phyloP scores from a whole-genome alignment of 92 coral and sea anemone species.

The Plumapathes pennacea region DNA sequence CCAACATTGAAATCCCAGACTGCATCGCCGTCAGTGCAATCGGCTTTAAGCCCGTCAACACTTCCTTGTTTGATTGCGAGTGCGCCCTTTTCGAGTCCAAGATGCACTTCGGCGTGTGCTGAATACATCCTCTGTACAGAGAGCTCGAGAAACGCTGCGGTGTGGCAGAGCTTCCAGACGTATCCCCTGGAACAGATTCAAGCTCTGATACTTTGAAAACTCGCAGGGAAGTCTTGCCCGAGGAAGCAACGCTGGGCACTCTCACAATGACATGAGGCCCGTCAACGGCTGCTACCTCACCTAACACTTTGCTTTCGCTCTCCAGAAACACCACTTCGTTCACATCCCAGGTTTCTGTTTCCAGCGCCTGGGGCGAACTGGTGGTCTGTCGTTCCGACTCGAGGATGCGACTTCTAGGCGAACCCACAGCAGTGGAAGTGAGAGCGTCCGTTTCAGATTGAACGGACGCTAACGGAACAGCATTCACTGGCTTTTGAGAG shows the following conservation, averaged over 20 bases:
- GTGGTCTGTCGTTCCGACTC: too few relatives aligned
- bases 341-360: constrained; percentile 80
- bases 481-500: not conserved
- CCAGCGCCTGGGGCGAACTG: too few relatives aligned
- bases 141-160: constrained; percentile 44
- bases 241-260: constrained; percentile 35
- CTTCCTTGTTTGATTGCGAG: constrained; percentile 33
- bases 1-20: constrained; percentile 71
- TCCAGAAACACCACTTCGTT: constrained; percentile 81
- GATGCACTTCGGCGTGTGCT: constrained; percentile 70
- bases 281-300: constrained; percentile 82
- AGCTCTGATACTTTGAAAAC: constrained; percentile 85
- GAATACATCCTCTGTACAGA: constrained; percentile 77
- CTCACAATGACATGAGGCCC: constrained; percentile 92
- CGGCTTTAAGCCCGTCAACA: constrained; percentile 65
- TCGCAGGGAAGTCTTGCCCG: constrained; percentile 59
- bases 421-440: constrained; percentile 9
- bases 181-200: constrained; percentile 62
- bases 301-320: constrained; percentile 80
- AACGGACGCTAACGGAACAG: constrained; percentile 2
- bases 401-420: too few relatives aligned
- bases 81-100: constrained; percentile 25
- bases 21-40: constrained; percentile 75
- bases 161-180: constrained; percentile 35
- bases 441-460: constrained; percentile 7